These are phyloP conservation scores for Heterodera schachtii DNA, from an alignment of 1,140 invertebrate genomes.

Conservation along the genomic window DNA sequence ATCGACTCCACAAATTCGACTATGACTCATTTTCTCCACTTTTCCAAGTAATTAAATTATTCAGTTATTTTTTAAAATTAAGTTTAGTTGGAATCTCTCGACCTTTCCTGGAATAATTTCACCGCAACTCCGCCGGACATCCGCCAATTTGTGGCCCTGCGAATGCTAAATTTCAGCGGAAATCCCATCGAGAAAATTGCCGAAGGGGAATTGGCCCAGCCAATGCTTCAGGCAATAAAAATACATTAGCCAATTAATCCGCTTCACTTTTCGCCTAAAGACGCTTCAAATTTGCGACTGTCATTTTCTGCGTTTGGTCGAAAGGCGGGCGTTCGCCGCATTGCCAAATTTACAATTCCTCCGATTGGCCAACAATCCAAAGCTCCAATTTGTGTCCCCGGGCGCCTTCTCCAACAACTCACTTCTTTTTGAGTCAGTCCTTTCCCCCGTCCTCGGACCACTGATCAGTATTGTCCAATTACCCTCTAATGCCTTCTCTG, in stretches of 20 bases:
- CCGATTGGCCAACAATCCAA: conserved; percentile 41
- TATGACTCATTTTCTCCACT: conserved; percentile 52
- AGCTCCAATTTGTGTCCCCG: conserved; percentile 48
- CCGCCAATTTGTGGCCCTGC: conserved; percentile 47
- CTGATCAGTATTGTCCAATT: not conserved
- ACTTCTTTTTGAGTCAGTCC: conserved; percentile 43
- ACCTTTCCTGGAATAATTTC: conserved; percentile 52
- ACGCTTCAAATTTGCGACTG: conserved; percentile 41
- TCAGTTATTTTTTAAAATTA: conserved; percentile 4
- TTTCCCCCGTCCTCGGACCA: conserved; percentile 15
- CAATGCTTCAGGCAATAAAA: conserved; percentile 39
- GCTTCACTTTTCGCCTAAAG: conserved; percentile 19
- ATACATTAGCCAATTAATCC: not conserved
- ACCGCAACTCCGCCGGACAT: conserved; percentile 43
- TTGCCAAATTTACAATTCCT: conserved; percentile 48
- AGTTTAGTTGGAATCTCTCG: conserved; percentile 49
- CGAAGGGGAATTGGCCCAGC: conserved; percentile 48
- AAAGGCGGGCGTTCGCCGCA: conserved; percentile 37
- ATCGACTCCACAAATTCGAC: conserved; percentile 46
- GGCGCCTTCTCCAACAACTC: conserved; percentile 43
- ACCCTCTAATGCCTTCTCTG: too few species aligned
- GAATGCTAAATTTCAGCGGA: conserved; percentile 49
- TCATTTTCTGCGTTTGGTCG: conserved; percentile 36
- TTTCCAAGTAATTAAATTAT: conserved; percentile 37
- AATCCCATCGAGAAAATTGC: conserved; percentile 45